Base-by-base conservation (phyloP, 2,113 vertebrate genomes). In the Donacobius atricapilla region DNA sequence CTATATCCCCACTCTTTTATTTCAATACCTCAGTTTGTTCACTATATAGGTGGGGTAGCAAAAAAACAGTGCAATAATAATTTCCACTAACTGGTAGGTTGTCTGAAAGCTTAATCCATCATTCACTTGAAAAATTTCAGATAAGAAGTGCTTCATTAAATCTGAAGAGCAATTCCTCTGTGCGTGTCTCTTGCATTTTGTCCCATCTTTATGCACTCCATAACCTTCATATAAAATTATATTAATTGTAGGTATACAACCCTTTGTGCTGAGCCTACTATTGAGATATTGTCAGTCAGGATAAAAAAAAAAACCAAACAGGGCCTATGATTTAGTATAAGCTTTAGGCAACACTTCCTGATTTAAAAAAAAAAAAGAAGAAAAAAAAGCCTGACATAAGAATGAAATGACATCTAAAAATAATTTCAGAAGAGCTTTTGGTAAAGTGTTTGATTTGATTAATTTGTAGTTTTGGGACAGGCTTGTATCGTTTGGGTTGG, bases 21-120 rank as follows among this genome's bases (percentile, higher is more conserved):
- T 77, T 58, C 89, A 83, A 28, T 35, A 84, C 42, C 42, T 91
- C 69, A 5, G 44, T 82, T 78, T 93, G 30, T 44, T 89, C 72
- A 51, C 24, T 39, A 71, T 10, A 66, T 22, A 33, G 27, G 17
- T 13, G 6, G 19, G 15, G 9, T 14, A 33, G 16, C 9, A 9
- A 33, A 64, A 76, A 69, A 73, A 9, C 35, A 56, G 45, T 9
- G 30, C 35, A 92, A 86, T 39, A 93, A 83, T 65, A 94, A 76
- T 88, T 90, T 83, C 68, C 21, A 53, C 63, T 93, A 77, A 90
- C 83, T 91, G 71, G 64, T 66, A 89, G 56, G 24, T 70, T 83
- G 51, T 40, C 60, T 94, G 91, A 96, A 92, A 92, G 77, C 69
- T 94, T 79, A 94, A 96, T 92, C 83, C 68, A 94, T 89, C 83